Evolutionary conservation across 2,888 invertebrate genomes (phyloP), one percentile per base, ranked within the genome.

Genomic region (Lagria hirta): DNA sequence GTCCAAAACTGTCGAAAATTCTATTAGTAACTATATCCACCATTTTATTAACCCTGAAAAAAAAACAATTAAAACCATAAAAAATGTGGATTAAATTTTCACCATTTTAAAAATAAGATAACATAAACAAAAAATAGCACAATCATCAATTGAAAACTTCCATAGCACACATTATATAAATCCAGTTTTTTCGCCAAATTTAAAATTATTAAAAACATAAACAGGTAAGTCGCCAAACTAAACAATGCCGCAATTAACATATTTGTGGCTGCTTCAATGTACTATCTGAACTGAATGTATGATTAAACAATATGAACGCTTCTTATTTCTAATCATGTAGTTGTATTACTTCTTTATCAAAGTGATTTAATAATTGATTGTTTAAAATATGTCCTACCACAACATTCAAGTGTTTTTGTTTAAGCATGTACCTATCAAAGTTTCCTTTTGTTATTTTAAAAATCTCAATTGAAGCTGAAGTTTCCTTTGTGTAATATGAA

Each of bases 21-120:
- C 77, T 71, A 35, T 73, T 76, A 2, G 77, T 75, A 23, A 79
- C 63, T 10, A 78, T 69, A 58, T 78, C 79, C 51, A 79, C 76
- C 79, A 80, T 79, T 59, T 75, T 77, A 55, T 72, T 73, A n/a
- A 75, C 68, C 64, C 75, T 76, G 65, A 24, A 71, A 71, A 27
- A 50, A 53, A 57, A 41, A 52, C 23, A 28, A 36, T 14, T 36
- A 44, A 14, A 12, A 30, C 22, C 13, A n/a, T 12, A 21, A 26
- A 11, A 5, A 12, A 16, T 28, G 28, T 20, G 20, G 5, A 21
- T 21, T 7, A 12, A 28, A 30, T 5, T 10, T 62, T 51, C 49
- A 70, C 69, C 66, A 55, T 60, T 57, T 57, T 14, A 69, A 24
- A 14, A 62, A 33, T 21, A 68, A 52, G 23, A 70, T 52, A 8